Evolutionary conservation across 2,113 vertebrate species (phyloP).

Genomic region (Thinocorus orbignyianus): DNA sequence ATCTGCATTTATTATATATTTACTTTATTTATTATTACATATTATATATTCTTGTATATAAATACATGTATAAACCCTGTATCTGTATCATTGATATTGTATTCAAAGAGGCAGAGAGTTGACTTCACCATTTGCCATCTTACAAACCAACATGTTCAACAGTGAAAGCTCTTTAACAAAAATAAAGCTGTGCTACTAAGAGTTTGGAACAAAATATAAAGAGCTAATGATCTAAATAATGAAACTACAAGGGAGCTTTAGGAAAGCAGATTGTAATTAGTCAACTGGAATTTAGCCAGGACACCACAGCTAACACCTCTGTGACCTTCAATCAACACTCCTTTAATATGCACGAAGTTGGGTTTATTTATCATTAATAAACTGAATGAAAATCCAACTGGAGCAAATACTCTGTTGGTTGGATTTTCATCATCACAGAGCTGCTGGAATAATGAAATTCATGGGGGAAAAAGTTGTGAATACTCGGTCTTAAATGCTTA

Average conservation of each 20-base stretch:
- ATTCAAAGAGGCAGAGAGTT: neutral
- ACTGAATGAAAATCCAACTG: constrained; percentile 30
- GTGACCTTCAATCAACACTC: constrained; percentile 64
- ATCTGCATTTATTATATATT: too few relatives aligned
- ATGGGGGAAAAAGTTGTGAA: neutral
- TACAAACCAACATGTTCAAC: neutral
- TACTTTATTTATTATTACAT: too few relatives aligned
- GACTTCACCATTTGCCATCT: neutral
- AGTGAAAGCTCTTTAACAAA: neutral
- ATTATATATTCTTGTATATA: too few relatives aligned
- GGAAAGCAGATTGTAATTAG: constrained; percentile 69
- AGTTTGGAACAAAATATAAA: constrained; percentile 37
- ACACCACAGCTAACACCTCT: constrained; percentile 68
- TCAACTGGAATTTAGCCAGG: constrained; percentile 69
- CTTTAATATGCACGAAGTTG: constrained; percentile 62
- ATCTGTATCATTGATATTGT: neutral
- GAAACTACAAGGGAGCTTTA: constrained; percentile 58
- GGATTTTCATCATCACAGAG: constrained; percentile 17
- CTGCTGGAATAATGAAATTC: constrained; percentile 16
- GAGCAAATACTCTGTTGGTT: constrained; percentile 31
- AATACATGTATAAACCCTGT: neutral
- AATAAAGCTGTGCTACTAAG: neutral
- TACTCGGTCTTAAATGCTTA: neutral
- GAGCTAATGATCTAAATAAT: constrained; percentile 60
- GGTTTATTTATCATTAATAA: constrained; percentile 32